Evolutionary conservation across 2,797 vertebrate species (phyloP).

Genomic region (Sandelia bainsii): DNA sequence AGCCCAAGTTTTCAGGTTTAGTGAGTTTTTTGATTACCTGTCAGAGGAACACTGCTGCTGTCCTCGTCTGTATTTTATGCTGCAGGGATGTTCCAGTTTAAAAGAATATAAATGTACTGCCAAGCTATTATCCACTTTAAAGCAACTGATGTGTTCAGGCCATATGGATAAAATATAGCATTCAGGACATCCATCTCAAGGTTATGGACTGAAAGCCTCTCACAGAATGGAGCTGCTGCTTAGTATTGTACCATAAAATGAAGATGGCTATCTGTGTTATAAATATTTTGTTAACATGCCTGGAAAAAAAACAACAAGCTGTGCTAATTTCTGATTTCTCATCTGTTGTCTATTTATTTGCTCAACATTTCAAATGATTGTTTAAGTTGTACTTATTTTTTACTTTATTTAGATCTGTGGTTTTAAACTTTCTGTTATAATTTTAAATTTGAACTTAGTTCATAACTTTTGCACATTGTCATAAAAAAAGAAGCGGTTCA

Average conservation of each 20-base stretch:
- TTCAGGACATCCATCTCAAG: conserved; percentile 38
- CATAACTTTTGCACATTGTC: too few relatives aligned
- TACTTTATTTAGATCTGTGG: too few relatives aligned
- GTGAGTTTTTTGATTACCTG: conserved; percentile 6
- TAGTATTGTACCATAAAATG: conserved; percentile 8
- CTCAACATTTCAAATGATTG: too few relatives aligned
- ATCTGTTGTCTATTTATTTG: too few relatives aligned
- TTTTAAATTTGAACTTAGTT: too few relatives aligned
- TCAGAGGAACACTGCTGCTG: conserved; percentile 10
- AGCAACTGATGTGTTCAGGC: conserved; percentile 25
- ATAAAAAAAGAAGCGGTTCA: too few relatives aligned
- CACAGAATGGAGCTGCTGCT: conserved; percentile 31
- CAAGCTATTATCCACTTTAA: conserved; percentile 28
- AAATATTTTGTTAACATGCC: neutral
- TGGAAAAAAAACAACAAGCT: neutral
- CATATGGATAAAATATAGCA: conserved; percentile 22
- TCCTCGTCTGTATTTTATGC: neutral
- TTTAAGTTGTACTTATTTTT: too few relatives aligned
- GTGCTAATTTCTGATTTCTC: too few relatives aligned
- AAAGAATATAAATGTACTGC: conserved; percentile 24
- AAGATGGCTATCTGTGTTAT: conserved; percentile 10
- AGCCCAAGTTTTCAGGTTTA: neutral
- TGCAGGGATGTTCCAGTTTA: neutral
- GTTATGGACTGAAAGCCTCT: conserved; percentile 17
- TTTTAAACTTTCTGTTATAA: too few relatives aligned